Base-by-base conservation (phyloP, 2,797 vertebrate genomes). In the Emys orbicularis region DNA sequence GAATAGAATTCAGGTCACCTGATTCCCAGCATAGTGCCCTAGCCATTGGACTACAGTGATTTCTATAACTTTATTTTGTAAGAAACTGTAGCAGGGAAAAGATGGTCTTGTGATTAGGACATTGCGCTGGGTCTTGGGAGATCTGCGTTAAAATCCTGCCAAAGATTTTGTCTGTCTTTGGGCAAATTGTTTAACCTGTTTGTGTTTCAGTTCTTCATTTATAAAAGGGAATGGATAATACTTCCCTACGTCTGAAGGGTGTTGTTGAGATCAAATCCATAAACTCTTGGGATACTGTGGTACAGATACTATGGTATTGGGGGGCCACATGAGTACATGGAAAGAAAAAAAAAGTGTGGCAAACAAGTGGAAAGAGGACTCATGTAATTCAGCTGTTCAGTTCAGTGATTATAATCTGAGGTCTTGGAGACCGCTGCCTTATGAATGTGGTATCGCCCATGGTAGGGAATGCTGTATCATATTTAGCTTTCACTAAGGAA, bases 91-190 rank as follows among this genome's bases (percentile, higher is more conserved):
- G 47, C 31, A 41, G 31, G 59, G 49, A 49, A 74, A 59, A 77
- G 49, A 57, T 53, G 81, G 53, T 94, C 6, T 27, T 79, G 11
- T 0, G 0, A 2, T 49, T 87, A 86, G 86, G 29, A 44, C 87
- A 59, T 83, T 68, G 89, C 44, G 37, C 52, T 12, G 44, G 72
- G 37, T 56, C 54, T 94, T 85, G 16, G 5, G n/a, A 27, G 61
- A 19, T 81, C 52, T 61, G 12, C 79, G 37, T 93, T 92, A 86
- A 89, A 25, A 15, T 93, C 88, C 25, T 59, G 2, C 19, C 5
- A 0, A 25, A 57, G 27, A 29, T 57, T 3, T 0, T 4, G 12
- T 34, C 29, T 2, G 1, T 1, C 1, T 37, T 11, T 41, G 56
- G 1, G 2, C n/a, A 94, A 93, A 59, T 44, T 12, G 12, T 31